Percentiles rank a stretch among this genome's conserved stretches.
Conservation (phyloP, 2,888 invertebrate species). For the Drosophila silvestris region DNA sequence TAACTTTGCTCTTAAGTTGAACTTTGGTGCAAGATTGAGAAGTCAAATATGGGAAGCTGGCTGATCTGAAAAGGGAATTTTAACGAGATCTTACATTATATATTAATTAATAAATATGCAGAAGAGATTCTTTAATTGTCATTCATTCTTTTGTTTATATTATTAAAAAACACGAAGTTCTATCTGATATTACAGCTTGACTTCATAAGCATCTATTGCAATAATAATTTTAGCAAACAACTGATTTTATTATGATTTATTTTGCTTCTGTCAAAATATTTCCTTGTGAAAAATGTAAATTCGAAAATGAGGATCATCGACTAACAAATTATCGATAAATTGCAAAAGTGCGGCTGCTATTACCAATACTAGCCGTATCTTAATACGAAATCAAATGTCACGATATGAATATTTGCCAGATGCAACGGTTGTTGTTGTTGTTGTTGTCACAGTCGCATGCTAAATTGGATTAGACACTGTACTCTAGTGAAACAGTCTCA, state of each 20-base stretch:
- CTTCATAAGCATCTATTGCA: background rate
- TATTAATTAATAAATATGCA: background rate
- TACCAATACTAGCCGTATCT: conserved; percentile 53
- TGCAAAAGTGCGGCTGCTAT: conserved; percentile 31
- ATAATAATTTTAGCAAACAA: background rate
- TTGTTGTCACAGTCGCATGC: conserved; percentile 32
- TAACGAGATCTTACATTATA: background rate
- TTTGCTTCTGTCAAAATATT: background rate
- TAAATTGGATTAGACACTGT: conserved; percentile 68
- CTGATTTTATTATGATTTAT: background rate
- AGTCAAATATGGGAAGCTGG: background rate
- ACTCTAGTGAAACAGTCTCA: conserved; percentile 7
- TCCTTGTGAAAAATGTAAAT: background rate
- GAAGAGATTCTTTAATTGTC: background rate
- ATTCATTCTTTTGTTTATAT: background rate
- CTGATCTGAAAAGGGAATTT: background rate
- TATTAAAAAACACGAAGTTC: background rate
- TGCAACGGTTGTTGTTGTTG: conserved; percentile 27
- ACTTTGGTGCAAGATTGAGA: background rate
- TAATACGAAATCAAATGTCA: conserved; percentile 77
- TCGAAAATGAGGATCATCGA: conserved; percentile 25
- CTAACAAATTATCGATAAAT: conserved; percentile 60
- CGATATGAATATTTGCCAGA: conserved; percentile 72
- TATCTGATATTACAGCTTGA: background rate
- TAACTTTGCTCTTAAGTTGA: background rate